Evolutionary conservation across 2,113 vertebrate species (phyloP).

Genomic region (Recurvirostra avosetta): DNA sequence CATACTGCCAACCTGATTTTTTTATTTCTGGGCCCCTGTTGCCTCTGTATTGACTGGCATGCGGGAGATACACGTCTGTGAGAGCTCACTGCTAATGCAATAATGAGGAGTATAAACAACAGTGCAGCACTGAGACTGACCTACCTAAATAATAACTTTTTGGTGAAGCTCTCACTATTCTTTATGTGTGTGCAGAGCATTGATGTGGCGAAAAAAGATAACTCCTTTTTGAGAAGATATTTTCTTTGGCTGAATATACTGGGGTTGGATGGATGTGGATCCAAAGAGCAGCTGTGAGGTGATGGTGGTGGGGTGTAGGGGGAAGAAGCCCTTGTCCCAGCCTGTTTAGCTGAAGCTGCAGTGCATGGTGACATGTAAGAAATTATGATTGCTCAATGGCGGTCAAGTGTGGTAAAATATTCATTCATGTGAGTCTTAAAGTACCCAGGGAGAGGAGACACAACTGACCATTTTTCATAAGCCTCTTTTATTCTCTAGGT

Average conservation of each 20-base stretch:
- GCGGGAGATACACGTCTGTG: not conserved
- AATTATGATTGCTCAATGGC: not conserved
- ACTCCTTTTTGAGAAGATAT: not conserved
- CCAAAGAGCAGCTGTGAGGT: not conserved
- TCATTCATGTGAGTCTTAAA: not conserved
- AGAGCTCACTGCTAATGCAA: not conserved
- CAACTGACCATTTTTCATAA: not conserved
- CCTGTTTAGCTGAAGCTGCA: not conserved
- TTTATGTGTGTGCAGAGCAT: not conserved
- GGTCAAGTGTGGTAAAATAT: not conserved
- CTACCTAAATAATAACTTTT: not conserved
- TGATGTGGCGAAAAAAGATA: not conserved
- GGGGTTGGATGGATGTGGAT: fast-evolving
- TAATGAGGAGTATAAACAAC: not conserved
- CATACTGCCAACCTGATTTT: not conserved
- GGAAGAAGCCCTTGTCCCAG: not conserved
- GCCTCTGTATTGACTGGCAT: not conserved
- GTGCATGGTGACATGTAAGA: not conserved
- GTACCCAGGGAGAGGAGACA: not conserved
- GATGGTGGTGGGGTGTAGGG: no score
- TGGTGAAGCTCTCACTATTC: not conserved
- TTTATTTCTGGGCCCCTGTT: not conserved
- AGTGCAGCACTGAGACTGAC: not conserved
- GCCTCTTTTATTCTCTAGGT: not conserved
- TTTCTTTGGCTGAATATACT: not conserved